Conservation (phyloP, 2,888 invertebrate genomes). For the Mythimna impura region DNA sequence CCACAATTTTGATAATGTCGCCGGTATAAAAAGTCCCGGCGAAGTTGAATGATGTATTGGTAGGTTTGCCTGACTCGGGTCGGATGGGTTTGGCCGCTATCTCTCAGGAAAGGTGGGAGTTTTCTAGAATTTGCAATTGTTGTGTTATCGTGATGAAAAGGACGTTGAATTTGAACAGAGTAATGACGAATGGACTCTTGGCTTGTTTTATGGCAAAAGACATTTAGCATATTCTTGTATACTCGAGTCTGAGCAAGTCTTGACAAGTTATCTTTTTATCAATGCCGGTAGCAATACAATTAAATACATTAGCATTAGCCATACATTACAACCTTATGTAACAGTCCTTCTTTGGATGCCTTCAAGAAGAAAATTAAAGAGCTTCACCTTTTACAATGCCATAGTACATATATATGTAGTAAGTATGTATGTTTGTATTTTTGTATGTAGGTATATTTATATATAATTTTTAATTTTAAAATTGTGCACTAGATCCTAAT, state of each 20-base stretch:
- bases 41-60: constrained; percentile 67
- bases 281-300: background rate
- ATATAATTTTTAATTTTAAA: too few species aligned
- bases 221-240: background rate
- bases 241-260: background rate
- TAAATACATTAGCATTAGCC: background rate
- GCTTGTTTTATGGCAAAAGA: constrained; percentile 37
- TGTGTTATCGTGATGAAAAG: constrained; percentile 43
- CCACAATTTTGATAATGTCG: constrained; percentile 68
- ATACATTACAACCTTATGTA: background rate
- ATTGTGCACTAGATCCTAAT: too few species aligned
- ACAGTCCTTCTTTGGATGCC: too few species aligned
- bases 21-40: constrained; percentile 63
- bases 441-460: too few species aligned
- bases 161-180: constrained; percentile 28
- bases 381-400: too few species aligned
- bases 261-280: background rate
- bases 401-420: too few species aligned
- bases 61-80: constrained; percentile 52
- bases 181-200: constrained; percentile 46
- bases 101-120: constrained; percentile 56
- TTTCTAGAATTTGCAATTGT: constrained; percentile 61
- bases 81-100: constrained; percentile 59
- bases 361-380: background rate
- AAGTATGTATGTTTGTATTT: too few species aligned